Percentiles rank a stretch among this genome's conserved stretches.
phyloP scores from a whole-genome alignment of 2,113 vertebrate genomes.

The Hemicordylus capensis region DNA sequence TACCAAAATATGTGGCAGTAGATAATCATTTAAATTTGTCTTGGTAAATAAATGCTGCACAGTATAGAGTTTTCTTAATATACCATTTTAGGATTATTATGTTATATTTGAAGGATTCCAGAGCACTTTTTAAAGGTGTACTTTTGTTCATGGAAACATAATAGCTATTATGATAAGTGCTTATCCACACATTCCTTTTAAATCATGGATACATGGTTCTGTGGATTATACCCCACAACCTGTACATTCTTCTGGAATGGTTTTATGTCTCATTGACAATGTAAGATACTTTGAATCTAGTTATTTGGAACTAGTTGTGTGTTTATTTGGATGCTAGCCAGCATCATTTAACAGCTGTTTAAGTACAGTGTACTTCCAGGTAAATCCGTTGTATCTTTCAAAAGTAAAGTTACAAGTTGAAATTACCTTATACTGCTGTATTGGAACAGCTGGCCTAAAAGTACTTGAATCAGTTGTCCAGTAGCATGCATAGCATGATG shows the following conservation, averaged over 20 bases:
- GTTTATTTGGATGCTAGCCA: neutral
- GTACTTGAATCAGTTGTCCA: neutral
- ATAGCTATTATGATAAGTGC: neutral
- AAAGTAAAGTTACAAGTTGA: neutral
- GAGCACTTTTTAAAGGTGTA: neutral
- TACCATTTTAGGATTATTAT: neutral
- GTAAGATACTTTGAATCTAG: neutral
- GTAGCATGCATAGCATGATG: neutral
- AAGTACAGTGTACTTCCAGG: neutral
- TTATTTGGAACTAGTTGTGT: neutral
- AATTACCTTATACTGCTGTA: neutral
- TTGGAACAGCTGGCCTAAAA: neutral
- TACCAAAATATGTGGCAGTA: too few relatives aligned
- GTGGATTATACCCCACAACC: neutral
- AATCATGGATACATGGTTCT: neutral
- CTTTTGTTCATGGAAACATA: neutral
- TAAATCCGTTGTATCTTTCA: neutral
- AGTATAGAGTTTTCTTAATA: neutral
- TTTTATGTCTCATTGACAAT: neutral
- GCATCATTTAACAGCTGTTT: neutral
- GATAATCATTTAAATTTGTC: too few relatives aligned
- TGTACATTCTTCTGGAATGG: neutral
- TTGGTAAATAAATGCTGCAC: too few relatives aligned
- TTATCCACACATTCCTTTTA: too few relatives aligned
- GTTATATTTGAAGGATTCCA: neutral